A percentile compares a stretch with the other conserved stretches of the same genome.
phyloP scores from a whole-genome alignment of 2,797 vertebrate genomes.

The Eulemur rubriventer region DNA sequence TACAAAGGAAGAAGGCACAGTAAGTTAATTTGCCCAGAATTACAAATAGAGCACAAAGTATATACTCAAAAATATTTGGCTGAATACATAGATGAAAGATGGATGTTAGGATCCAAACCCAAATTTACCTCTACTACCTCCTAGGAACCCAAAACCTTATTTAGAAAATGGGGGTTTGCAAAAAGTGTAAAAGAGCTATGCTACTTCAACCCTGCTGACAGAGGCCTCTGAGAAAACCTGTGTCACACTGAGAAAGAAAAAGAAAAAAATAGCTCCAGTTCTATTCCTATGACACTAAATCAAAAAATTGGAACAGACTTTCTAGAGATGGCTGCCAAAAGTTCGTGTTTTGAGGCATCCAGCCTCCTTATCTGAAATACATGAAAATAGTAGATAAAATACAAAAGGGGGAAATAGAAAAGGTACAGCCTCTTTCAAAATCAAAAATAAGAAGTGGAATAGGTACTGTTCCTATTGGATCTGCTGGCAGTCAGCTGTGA shows the following conservation, averaged over 20 bases:
- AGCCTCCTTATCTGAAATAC: neutral
- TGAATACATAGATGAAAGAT: neutral
- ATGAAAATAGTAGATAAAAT: neutral
- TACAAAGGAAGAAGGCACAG: neutral
- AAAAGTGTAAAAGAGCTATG: neutral
- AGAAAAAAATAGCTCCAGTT: neutral
- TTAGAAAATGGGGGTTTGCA: neutral
- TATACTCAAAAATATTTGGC: neutral
- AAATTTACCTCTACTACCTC: neutral
- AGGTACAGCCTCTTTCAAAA: slow-evolving; percentile 15
- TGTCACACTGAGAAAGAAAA: neutral
- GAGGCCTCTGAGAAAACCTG: neutral
- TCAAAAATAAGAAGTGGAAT: neutral
- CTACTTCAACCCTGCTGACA: neutral
- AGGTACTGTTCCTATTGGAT: neutral
- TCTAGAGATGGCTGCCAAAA: neutral
- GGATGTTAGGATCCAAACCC: neutral
- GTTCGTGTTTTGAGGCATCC: neutral
- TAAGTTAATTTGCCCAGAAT: neutral
- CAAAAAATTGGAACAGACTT: neutral
- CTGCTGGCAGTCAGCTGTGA: neutral
- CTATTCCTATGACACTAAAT: neutral
- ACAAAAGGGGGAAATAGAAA: neutral
- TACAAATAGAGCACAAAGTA: neutral
- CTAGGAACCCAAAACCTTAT: neutral